These are phyloP conservation scores for Gymnocephalus cernua DNA, from an alignment of 2,113 vertebrate species.

Conservation along the genomic window DNA sequence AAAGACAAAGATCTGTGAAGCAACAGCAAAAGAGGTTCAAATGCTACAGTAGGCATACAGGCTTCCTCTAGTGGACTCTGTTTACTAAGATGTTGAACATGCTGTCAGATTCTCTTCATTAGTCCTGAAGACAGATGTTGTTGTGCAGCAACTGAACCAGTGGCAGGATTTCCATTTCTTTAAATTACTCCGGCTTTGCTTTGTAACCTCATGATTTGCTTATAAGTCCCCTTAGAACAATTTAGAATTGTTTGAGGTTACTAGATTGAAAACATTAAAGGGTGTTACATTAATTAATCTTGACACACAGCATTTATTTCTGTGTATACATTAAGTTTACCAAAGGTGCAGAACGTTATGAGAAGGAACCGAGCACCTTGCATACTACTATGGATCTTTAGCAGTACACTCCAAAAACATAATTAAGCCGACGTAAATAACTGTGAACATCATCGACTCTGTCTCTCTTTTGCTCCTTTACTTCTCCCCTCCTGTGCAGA, in stretches of 20 bases:
- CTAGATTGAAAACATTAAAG: background rate
- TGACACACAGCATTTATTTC: background rate
- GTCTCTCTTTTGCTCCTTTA: background rate
- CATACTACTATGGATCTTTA: background rate
- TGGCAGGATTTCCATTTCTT: background rate
- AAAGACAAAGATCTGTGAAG: too few relatives aligned
- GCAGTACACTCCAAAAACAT: background rate
- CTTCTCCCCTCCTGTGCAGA: slow-evolving; percentile 79
- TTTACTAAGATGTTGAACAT: background rate
- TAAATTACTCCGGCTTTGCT: background rate
- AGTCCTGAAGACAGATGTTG: too few relatives aligned
- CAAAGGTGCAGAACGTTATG: background rate
- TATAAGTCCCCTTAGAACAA: background rate
- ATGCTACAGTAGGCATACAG: too few relatives aligned
- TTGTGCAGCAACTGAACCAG: background rate
- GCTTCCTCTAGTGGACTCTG: background rate
- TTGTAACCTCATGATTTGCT: background rate
- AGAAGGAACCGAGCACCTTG: background rate
- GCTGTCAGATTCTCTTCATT: background rate
- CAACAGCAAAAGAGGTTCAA: background rate
- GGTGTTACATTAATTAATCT: background rate
- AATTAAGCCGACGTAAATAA: background rate
- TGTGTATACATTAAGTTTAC: background rate
- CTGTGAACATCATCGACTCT: background rate
- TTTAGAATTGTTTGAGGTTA: background rate